Evolutionary conservation across 2,888 invertebrate species (phyloP).

Genomic region (Noctua pronuba): DNA sequence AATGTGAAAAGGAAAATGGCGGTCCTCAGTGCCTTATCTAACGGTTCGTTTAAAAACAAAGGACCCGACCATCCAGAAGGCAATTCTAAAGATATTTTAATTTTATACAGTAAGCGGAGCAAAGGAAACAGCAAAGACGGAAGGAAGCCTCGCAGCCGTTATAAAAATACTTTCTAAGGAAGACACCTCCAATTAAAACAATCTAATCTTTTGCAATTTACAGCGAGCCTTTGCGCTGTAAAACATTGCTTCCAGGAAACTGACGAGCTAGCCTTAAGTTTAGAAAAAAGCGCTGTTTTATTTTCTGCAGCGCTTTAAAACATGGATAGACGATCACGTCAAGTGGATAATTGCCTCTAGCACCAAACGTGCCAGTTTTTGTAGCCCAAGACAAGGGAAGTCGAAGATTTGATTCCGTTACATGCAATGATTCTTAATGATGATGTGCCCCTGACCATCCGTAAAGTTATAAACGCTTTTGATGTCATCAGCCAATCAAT

Average conservation of each 20-base stretch:
- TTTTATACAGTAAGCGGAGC: constrained; percentile 25
- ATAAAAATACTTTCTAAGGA: constrained; percentile 35
- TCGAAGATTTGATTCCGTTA: constrained; percentile 30
- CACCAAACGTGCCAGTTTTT: constrained; percentile 4
- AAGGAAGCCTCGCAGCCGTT: constrained; percentile 22
- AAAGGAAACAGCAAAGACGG: constrained; percentile 23
- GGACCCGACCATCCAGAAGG: neutral
- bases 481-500: constrained; percentile 48
- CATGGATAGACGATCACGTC: constrained; percentile 31
- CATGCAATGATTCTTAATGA: constrained; percentile 38
- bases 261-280: constrained; percentile 3
- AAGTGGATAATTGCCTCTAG: constrained; percentile 49
- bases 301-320: constrained; percentile 39
- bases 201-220: constrained; percentile 52
- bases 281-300: constrained; percentile 27
- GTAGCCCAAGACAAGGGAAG: constrained; percentile 41
- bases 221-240: constrained; percentile 32
- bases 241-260: constrained; percentile 45
- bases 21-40: neutral
- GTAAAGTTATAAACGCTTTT: constrained; percentile 40
- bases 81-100: constrained; percentile 38
- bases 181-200: constrained; percentile 46
- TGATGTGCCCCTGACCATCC: constrained; percentile 36
- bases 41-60: constrained; percentile 11
- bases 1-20: neutral